Evolutionary conservation across 2,888 invertebrate species (phyloP), one percentile per base, ranked within the genome.

Genomic region (Sceliomorpha sp.): DNA sequence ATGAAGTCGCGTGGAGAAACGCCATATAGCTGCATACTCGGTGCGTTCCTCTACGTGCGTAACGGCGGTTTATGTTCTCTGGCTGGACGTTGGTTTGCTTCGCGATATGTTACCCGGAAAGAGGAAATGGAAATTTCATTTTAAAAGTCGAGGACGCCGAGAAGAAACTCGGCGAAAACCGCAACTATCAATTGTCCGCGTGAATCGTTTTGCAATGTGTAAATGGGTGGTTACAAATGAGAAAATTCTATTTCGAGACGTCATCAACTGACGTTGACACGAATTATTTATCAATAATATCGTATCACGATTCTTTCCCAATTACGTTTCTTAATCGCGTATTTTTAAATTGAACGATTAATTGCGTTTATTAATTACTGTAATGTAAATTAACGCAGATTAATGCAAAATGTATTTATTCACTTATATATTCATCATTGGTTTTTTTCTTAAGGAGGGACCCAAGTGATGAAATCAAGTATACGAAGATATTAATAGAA

Each of bases 1-100:
- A 79, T 64, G 75, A 47, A 69, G 58, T 53, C 37, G 60, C 48
- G n/a, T 73, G 69, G 75, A 67, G 73, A 68, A 64, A 67, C 58
- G 64, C 62, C 60, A 59, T 45, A 20, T 31, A 8, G 14, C 13
- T 6, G 15, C 14, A 20, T 56, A 53, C 48, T 34, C 42, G 58
- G 51, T 48, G 58, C 66, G 64, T 56, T 45, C 58, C 34, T 51
- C 40, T 45, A 29, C 58, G 58, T 47, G 58, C 66, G 47, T 66
- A 58, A 58, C 53, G 44, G 45, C 42, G 55, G 48, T 27, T 51
- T 40, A 40, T 48, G 55, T 40, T 39, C 10, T n/a, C 29, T 15
- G 17, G 44, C 50, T n/a, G 36, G 13, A 39, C 42, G 32, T 48
- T 37, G 50, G 36, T 20, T 50, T n/a, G 51, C 32, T 9, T 45